Evolutionary conservation across 2,888 invertebrate genomes (phyloP), one percentile per base, ranked within the genome.

Genomic region (Brenthis ino): DNA sequence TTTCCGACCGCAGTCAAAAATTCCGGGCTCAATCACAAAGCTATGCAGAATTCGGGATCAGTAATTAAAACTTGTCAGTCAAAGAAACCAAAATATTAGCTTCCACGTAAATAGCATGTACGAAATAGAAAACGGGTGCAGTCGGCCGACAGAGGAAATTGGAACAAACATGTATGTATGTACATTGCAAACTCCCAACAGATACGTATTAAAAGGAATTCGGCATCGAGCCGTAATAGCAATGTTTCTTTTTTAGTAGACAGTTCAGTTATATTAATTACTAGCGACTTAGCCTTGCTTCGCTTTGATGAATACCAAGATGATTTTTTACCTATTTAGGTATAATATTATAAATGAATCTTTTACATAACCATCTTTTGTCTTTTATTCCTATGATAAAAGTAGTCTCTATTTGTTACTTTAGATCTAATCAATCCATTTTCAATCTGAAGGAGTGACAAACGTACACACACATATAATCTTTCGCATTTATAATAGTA

Each of bases 91-190:
- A 74, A 75, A 72, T 72, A 74, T 73, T 69, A 72, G 69, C 67
- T 68, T 68, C 61, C 71, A 72, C 76, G 75, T 78, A 75, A 79
- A 80, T 79, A 73, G 75, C 76, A 79, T 81, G 78, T 78, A 79
- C 78, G 77, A 80, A 81, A 85, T 81, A 81, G 80, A 82, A 84
- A 79, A 79, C 83, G 78, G 79, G 80, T 76, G 80, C 78, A 79
- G 75, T 80, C 78, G 79, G 79, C 77, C 80, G 77, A 78, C 77
- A 80, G 84, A 85, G 89, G 88, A 88, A 90, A 91, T 91, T 89
- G 89, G 85, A 89, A 87, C 89, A 89, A 89, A 89, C 88, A 60
- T 50, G 50, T 60, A 60, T 12, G 28, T 60, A 60, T 12, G 28
- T 60, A 60, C 50, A 90, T 86, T 84, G 86, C 87, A 85, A 86